These are phyloP conservation scores for Ptilodon capucinus DNA, from an alignment of 2,888 invertebrate genomes.

Conservation along the genomic window DNA sequence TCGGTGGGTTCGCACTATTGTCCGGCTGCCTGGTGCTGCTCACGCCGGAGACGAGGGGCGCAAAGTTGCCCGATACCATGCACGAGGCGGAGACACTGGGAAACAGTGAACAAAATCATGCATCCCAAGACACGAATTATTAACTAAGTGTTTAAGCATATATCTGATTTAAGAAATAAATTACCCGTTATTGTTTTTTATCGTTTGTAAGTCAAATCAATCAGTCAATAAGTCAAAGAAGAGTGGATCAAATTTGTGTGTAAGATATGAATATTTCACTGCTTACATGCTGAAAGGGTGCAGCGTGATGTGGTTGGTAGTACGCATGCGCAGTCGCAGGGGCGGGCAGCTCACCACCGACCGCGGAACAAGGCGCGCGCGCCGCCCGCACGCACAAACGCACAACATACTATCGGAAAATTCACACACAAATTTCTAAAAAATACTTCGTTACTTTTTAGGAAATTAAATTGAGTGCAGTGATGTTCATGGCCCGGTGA, in stretches of 20 bases:
- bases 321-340: neutral
- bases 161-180: too few relatives aligned
- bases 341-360: neutral
- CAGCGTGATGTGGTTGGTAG: constrained; percentile 5
- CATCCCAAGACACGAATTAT: neutral
- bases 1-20: constrained; percentile 66
- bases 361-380: constrained; percentile 1
- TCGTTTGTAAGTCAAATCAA: too few relatives aligned
- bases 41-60: constrained; percentile 79
- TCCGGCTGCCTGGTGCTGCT: constrained; percentile 71
- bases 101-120: neutral
- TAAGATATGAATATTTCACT: neutral
- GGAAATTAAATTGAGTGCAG: neutral
- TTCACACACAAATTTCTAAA: neutral
- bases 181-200: too few relatives aligned
- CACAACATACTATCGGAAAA: neutral
- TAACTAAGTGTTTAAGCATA: too few relatives aligned
- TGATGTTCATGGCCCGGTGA: neutral
- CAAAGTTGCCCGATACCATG: constrained; percentile 76
- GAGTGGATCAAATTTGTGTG: too few relatives aligned
- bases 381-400: constrained; percentile 10
- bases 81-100: constrained; percentile 59
- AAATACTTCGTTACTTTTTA: neutral
- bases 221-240: too few relatives aligned
- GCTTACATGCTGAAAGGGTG: constrained; percentile 22